These are phyloP conservation scores for Fragum sueziense DNA, from an alignment of 2,888 invertebrate genomes.

Conservation along the genomic window DNA sequence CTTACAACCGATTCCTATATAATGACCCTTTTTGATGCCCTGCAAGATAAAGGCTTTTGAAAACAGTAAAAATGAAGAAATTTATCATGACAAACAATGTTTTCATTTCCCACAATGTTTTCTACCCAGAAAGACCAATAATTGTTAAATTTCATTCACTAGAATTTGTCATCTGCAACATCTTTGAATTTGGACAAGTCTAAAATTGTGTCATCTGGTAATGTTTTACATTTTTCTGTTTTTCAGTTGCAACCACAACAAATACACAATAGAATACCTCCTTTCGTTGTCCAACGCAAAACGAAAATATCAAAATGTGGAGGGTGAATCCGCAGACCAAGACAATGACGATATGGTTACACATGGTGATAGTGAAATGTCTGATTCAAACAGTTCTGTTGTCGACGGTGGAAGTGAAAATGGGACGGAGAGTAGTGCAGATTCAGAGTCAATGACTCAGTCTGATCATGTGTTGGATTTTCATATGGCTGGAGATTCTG, in stretches of 20 bases:
- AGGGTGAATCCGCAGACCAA: conserved; percentile 5
- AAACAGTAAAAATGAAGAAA: no score
- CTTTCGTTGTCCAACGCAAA: conserved; percentile 73
- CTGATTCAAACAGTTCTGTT: background rate
- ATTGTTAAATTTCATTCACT: no score
- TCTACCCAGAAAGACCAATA: no score
- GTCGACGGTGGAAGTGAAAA: background rate
- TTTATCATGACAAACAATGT: no score
- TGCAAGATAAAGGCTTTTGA: no score
- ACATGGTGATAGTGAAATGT: background rate
- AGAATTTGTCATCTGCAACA: no score
- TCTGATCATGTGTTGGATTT: conserved; percentile 6
- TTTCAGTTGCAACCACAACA: conserved; percentile 94
- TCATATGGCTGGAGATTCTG: conserved; percentile 14
- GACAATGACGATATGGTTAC: conserved; percentile 1
- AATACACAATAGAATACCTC: conserved; percentile 90
- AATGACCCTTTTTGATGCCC: no score
- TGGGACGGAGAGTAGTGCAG: background rate
- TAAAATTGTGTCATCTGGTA: no score
- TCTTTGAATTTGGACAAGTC: no score
- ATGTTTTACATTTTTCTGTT: conserved; percentile 50
- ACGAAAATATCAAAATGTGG: conserved; percentile 57
- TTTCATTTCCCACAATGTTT: no score
- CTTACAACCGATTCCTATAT: no score
- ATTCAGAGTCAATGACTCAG: background rate